Evolutionary conservation across 2,888 invertebrate genomes (phyloP).

Genomic region (Clepsis dumicolana): DNA sequence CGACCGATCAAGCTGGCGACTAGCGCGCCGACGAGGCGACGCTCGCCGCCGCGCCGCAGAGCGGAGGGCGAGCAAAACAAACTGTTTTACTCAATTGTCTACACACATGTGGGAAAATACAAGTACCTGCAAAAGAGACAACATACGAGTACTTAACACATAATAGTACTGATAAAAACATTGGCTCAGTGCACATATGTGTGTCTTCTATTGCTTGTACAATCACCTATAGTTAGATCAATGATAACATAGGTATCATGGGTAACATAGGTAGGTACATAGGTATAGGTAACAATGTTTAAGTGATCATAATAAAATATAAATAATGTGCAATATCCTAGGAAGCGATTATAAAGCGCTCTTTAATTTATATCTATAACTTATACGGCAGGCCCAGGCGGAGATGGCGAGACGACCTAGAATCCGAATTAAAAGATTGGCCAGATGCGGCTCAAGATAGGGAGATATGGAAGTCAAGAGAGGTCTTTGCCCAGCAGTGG

Average conservation of each 20-base stretch:
- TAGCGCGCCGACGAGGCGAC: constrained; percentile 62
- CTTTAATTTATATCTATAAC: not conserved
- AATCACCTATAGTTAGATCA: constrained; percentile 19
- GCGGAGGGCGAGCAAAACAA: constrained; percentile 73
- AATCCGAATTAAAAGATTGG: no score
- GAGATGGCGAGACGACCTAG: no score
- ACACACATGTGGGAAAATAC: constrained; percentile 75
- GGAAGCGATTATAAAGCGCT: not conserved
- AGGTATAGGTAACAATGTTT: no score
- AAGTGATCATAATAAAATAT: constrained; percentile 1
- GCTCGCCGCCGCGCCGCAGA: constrained; percentile 47
- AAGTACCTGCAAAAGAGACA: constrained; percentile 66
- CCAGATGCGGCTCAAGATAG: no score
- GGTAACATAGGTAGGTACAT: no score
- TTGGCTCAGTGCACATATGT: not conserved
- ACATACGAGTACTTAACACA: constrained; percentile 56
- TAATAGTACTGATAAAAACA: constrained; percentile 46
- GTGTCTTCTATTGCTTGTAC: not conserved
- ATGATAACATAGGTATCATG: constrained; percentile 10
- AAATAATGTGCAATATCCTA: not conserved
- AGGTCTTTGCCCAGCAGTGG: no score
- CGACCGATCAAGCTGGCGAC: constrained; percentile 68
- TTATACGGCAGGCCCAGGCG: not conserved
- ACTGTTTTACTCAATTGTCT: constrained; percentile 70
- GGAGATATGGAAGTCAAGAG: no score